Conservation (phyloP, 2,888 invertebrate species). For the Steinernema scapterisci region DNA sequence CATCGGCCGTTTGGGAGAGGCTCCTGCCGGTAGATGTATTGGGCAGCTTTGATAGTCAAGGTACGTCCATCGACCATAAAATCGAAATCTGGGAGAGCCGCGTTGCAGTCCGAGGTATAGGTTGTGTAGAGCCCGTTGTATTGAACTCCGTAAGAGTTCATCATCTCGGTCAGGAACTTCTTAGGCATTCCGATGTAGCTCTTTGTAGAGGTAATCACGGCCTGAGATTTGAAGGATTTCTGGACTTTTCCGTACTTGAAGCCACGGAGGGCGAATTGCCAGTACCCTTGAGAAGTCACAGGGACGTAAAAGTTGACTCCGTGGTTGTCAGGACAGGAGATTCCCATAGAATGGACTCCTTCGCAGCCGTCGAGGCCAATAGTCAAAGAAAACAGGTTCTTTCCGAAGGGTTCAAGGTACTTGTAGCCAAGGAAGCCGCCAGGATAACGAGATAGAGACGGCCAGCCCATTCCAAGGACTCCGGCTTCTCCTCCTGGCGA, state of each 20-base stretch:
- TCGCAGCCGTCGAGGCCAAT: too few relatives aligned
- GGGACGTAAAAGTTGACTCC: background rate
- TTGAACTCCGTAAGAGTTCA: background rate
- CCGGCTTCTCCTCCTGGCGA: too few relatives aligned
- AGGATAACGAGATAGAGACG: too few relatives aligned
- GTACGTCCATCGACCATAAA: background rate
- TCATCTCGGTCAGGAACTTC: background rate
- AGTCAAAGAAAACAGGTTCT: too few relatives aligned
- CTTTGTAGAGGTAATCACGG: background rate
- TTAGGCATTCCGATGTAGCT: conserved; percentile 16
- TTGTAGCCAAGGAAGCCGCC: too few relatives aligned
- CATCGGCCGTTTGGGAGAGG: background rate
- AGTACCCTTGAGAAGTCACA: background rate
- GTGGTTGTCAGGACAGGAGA: too few relatives aligned
- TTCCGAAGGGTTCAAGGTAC: too few relatives aligned
- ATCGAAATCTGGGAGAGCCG: background rate
- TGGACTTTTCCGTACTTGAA: background rate
- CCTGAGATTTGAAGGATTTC: background rate
- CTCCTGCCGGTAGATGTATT: background rate
- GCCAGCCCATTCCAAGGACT: too few relatives aligned
- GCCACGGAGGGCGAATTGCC: background rate
- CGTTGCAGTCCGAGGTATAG: background rate
- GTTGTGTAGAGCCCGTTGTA: background rate
- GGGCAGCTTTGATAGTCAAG: background rate
- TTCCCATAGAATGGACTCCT: too few relatives aligned